These are phyloP conservation scores for Lycocerus yunnanus DNA, from an alignment of 2,888 invertebrate genomes.

Conservation along the genomic window DNA sequence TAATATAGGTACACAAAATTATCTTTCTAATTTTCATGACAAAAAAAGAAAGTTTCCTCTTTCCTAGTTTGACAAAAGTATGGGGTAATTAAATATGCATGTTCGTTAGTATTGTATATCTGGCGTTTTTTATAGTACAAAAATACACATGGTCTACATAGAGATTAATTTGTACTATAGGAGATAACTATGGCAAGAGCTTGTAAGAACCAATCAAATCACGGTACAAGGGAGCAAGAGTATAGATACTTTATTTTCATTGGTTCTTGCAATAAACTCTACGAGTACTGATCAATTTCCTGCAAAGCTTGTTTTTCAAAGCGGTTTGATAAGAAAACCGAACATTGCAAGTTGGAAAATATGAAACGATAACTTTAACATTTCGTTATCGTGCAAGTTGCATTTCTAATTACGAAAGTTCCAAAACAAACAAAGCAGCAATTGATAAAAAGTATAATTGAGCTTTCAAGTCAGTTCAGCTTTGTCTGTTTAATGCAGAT, in stretches of 20 bases:
- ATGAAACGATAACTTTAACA: background rate
- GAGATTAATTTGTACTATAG: too few species aligned
- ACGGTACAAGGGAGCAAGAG: too few species aligned
- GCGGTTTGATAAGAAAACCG: background rate
- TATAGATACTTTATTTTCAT: too few species aligned
- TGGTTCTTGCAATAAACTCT: too few species aligned
- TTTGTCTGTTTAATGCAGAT: background rate
- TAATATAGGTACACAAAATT: background rate
- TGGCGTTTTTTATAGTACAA: background rate
- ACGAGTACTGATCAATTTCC: background rate
- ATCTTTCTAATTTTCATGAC: background rate
- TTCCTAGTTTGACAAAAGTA: background rate
- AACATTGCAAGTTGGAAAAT: background rate
- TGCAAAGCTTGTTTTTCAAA: background rate
- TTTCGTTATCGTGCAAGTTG: background rate
- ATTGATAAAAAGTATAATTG: background rate
- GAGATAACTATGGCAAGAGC: too few species aligned
- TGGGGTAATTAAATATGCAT: background rate
- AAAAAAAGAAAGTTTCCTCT: background rate
- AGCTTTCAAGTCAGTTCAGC: background rate
- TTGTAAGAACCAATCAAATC: too few species aligned
- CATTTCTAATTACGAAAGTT: background rate
- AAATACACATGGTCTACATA: too few species aligned
- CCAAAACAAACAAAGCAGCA: background rate
- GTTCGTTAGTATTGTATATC: background rate